Evolutionary conservation across 2,113 vertebrate species (phyloP).

Genomic region (Barbus barbus): DNA sequence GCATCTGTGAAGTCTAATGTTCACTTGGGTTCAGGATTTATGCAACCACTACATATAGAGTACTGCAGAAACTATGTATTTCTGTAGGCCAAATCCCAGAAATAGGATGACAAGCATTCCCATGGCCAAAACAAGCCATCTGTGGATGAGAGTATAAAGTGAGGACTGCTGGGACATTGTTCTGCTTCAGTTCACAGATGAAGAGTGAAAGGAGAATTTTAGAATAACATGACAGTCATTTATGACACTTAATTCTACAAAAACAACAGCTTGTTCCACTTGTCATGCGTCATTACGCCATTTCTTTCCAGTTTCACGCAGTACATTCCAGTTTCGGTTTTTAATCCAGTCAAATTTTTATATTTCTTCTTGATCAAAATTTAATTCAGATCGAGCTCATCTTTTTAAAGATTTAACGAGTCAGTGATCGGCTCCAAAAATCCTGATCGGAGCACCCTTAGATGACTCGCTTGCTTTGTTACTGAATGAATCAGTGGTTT

Average conservation of each 20-base stretch:
- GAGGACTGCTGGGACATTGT: not conserved
- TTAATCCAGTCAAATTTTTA: too few relatives aligned
- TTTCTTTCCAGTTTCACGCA: not conserved
- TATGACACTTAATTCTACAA: not conserved
- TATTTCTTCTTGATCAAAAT: too few relatives aligned
- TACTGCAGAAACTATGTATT: too few relatives aligned
- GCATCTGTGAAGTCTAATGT: not conserved
- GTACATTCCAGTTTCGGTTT: too few relatives aligned
- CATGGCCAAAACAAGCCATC: not conserved
- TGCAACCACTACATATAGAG: not conserved
- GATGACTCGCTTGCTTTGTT: too few relatives aligned
- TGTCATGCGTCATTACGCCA: not conserved
- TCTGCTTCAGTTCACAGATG: not conserved
- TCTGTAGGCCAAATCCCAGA: not conserved
- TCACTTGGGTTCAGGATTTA: not conserved
- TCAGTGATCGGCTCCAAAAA: too few relatives aligned
- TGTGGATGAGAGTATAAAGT: not conserved
- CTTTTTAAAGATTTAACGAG: too few relatives aligned
- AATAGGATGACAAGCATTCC: not conserved
- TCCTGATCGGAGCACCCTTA: too few relatives aligned
- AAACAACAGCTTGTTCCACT: not conserved
- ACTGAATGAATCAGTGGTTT: too few relatives aligned
- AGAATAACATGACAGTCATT: not conserved
- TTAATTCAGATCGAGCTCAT: too few relatives aligned
- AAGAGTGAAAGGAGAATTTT: not conserved